Conservation (phyloP, 2,113 vertebrate species). For the Halichoerus grypus region DNA sequence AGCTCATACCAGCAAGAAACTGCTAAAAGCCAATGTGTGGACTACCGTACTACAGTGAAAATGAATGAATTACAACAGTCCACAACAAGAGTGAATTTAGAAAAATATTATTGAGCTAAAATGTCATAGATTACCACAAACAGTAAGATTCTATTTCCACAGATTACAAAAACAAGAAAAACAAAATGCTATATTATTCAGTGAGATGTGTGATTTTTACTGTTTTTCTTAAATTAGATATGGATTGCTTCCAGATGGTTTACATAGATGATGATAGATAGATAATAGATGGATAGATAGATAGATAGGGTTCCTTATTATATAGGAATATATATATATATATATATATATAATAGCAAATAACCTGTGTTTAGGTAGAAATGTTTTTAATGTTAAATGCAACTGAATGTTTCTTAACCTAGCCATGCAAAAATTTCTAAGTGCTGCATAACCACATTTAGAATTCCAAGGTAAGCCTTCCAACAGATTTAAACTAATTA, state of each 20-base stretch:
- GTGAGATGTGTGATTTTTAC: not conserved
- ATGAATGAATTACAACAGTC: not conserved
- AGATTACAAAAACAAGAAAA: not conserved
- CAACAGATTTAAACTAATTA: not conserved
- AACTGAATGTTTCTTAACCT: not conserved
- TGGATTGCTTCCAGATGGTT: not conserved
- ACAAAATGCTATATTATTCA: not conserved
- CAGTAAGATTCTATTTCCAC: not conserved
- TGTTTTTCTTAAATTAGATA: not conserved
- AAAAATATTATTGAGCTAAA: not conserved
- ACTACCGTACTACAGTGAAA: not conserved
- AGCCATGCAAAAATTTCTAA: not conserved
- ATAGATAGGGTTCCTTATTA: not conserved
- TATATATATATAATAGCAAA: not conserved
- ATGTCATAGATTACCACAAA: not conserved
- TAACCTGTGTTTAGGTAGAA: not conserved
- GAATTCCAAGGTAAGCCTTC: not conserved
- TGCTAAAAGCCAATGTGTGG: not conserved
- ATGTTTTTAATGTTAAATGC: not conserved
- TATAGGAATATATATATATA: not conserved
- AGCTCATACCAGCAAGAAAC: not conserved
- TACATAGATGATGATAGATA: not conserved
- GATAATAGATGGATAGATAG: not conserved
- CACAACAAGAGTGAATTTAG: fast-evolving
- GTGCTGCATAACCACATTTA: not conserved